Conservation (phyloP, 2,797 vertebrate species). For the Onychomys leucogaster region DNA sequence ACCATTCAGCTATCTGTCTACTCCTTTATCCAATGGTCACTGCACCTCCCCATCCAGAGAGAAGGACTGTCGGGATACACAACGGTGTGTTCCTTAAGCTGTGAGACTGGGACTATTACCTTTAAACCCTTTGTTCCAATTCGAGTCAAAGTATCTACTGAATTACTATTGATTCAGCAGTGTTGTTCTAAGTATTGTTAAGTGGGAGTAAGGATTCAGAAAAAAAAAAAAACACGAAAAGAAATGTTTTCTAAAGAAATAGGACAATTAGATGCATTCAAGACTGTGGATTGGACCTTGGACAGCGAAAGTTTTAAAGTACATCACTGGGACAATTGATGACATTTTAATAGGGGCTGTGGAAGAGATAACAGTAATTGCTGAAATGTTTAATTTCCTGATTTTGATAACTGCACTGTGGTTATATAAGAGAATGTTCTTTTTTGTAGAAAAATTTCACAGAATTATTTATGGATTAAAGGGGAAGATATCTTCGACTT, state of each 20-base stretch:
- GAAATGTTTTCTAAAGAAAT: slow-evolving; percentile 50
- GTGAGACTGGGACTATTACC: background rate
- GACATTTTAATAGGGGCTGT: slow-evolving; percentile 47
- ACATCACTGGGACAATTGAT: slow-evolving; percentile 16
- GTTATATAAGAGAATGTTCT: slow-evolving; percentile 53
- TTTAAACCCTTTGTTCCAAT: background rate
- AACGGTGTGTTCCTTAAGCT: background rate
- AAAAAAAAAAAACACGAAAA: background rate
- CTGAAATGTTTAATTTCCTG: slow-evolving; percentile 59
- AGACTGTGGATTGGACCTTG: slow-evolving; percentile 23
- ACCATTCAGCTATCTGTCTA: background rate
- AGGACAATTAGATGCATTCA: slow-evolving; percentile 19
- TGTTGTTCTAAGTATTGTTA: slow-evolving; percentile 21
- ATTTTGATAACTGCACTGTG: slow-evolving; percentile 59
- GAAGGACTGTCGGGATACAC: background rate
- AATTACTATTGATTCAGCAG: background rate
- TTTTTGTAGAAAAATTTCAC: slow-evolving; percentile 62
- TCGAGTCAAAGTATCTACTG: background rate
- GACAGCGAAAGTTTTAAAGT: slow-evolving; percentile 29
- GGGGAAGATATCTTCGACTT: slow-evolving; percentile 48
- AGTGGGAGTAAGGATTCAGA: background rate
- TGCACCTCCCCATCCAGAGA: background rate
- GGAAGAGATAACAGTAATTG: slow-evolving; percentile 21
- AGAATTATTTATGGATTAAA: slow-evolving; percentile 61
- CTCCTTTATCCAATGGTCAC: background rate